Evolutionary conservation across 1,140 invertebrate genomes (phyloP).

Genomic region (Brachionus sp.): DNA sequence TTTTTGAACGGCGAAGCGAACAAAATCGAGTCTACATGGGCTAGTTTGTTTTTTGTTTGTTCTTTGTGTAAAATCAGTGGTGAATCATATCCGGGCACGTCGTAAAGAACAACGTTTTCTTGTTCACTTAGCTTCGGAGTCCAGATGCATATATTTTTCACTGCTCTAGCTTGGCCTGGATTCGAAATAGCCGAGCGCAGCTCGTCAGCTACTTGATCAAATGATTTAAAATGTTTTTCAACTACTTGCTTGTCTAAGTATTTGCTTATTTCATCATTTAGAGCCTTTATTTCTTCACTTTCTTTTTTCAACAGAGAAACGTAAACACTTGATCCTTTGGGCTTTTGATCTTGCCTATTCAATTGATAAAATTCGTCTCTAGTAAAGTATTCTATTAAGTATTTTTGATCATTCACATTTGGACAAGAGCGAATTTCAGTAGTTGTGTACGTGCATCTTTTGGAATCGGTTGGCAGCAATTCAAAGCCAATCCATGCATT

Average conservation of each 20-base stretch:
- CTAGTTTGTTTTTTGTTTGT: background rate
- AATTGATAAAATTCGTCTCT: background rate
- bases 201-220: background rate
- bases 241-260: background rate
- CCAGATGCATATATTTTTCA: background rate
- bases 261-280: background rate
- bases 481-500: background rate
- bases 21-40: background rate
- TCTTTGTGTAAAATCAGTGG: background rate
- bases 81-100: conserved; percentile 32
- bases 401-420: background rate
- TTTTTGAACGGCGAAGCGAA: background rate
- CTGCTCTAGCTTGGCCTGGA: background rate
- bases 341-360: background rate
- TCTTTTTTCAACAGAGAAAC: background rate
- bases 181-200: background rate
- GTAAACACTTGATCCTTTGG: background rate
- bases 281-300: background rate
- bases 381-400: background rate
- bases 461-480: background rate
- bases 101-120: background rate
- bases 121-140: background rate
- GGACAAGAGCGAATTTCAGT: conserved; percentile 9
- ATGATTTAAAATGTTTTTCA: background rate
- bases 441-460: conserved; percentile 18